phyloP scores from a whole-genome alignment of 2,797 vertebrate species.

The Picus viridis region DNA sequence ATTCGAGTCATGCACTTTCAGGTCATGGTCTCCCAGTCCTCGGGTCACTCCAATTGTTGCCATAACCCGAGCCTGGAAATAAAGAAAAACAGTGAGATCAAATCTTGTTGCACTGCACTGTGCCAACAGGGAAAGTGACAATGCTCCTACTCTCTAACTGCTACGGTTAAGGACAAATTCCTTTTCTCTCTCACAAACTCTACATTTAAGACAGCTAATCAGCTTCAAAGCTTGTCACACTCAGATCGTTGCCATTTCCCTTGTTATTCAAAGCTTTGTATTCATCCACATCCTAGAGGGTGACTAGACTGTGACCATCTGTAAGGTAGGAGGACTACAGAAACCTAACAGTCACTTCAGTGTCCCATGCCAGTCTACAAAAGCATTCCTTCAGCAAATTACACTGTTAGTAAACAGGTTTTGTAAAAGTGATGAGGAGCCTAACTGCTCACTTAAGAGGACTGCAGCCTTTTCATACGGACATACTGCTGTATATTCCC shows the following conservation, averaged over 20 bases:
- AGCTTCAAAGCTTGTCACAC: background rate
- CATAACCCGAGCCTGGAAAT: slow-evolving; percentile 91
- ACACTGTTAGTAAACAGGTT: background rate
- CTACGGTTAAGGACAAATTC: background rate
- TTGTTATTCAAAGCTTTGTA: background rate
- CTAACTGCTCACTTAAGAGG: background rate
- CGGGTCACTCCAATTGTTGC: slow-evolving; percentile 97
- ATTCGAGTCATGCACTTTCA: slow-evolving; percentile 97
- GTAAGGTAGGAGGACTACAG: background rate
- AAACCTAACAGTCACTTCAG: background rate
- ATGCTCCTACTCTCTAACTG: background rate
- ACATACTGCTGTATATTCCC: background rate
- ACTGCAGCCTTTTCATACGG: background rate
- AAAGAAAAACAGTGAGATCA: slow-evolving; percentile 19
- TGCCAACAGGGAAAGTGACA: background rate
- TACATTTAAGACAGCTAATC: background rate
- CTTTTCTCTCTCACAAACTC: background rate
- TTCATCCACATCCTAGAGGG: background rate
- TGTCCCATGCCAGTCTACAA: background rate
- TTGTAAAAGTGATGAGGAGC: background rate
- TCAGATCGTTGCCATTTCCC: background rate
- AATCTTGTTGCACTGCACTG: background rate
- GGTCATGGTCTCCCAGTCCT: slow-evolving; percentile 94
- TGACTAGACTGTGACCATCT: background rate
- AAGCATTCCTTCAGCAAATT: background rate